Evolutionary conservation across 64 coral and sea anemone genomes (phyloP).

Genomic region (Catalaphyllia jardinei): DNA sequence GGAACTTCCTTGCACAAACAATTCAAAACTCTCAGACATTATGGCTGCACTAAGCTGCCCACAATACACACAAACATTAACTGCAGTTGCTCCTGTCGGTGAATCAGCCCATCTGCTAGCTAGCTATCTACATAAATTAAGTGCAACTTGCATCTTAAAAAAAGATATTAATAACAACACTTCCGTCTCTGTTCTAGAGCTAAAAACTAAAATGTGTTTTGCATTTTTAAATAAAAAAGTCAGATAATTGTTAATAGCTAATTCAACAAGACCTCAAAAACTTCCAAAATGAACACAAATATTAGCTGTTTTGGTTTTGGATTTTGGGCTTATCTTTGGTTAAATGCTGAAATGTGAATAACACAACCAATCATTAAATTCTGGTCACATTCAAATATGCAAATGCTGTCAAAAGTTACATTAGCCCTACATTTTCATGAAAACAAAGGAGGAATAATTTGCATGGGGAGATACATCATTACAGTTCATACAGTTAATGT

Average conservation of each 20-base stretch:
- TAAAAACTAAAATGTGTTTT: not conserved
- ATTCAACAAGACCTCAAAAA: too few relatives aligned
- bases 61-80: not conserved
- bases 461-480: too few relatives aligned
- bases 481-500: not conserved
- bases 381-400: too few relatives aligned
- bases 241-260: too few relatives aligned
- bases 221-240: not conserved
- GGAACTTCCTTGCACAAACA: not conserved
- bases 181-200: not conserved
- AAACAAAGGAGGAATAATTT: too few relatives aligned
- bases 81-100: not conserved
- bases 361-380: too few relatives aligned
- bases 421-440: too few relatives aligned
- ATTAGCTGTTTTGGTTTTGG: too few relatives aligned
- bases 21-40: conserved; percentile 7
- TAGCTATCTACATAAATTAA: not conserved
- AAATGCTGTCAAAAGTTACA: too few relatives aligned
- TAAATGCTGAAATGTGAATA: too few relatives aligned
- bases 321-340: too few relatives aligned
- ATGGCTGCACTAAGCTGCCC: not conserved
- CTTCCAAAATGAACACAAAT: too few relatives aligned
- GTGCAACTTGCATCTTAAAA: not conserved
- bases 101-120: not conserved
- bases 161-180: not conserved